A percentile compares a stretch with the other conserved stretches of the same genome.
These are phyloP conservation scores for Heptranchias perlo DNA, from an alignment of 2,113 vertebrate species.

Conservation along the genomic window DNA sequence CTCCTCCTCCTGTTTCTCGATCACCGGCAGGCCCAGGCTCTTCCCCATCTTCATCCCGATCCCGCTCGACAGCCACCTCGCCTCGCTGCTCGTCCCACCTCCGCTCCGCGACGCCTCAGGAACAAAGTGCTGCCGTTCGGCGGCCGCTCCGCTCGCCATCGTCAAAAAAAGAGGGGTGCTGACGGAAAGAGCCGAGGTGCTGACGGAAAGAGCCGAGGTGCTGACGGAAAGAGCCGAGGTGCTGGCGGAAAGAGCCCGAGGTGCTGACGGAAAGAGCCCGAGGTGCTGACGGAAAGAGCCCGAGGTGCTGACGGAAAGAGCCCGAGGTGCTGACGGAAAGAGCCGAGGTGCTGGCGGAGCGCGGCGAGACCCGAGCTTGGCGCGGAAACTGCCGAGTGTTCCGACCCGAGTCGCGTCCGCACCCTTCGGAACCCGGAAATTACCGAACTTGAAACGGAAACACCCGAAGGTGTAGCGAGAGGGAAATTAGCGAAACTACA, in stretches of 20 bases:
- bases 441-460: background rate
- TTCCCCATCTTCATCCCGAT: background rate
- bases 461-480: background rate
- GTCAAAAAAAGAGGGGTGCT: slow-evolving; percentile 36
- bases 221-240: background rate
- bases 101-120: background rate
- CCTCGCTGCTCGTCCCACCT: background rate
- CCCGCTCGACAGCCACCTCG: too few species aligned
- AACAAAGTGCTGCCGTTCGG: background rate
- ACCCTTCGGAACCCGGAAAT: background rate
- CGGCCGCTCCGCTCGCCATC: slow-evolving; percentile 16
- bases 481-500: slow-evolving; percentile 8
- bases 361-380: background rate
- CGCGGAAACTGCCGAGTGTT: background rate
- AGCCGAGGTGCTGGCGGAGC: too few species aligned
- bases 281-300: slow-evolving; percentile 44
- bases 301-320: slow-evolving; percentile 44
- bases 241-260: background rate
- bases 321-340: background rate
- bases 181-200: slow-evolving; percentile 43
- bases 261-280: background rate
- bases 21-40: background rate
- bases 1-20: background rate
- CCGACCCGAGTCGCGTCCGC: too few species aligned
- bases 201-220: background rate